phyloP scores from a whole-genome alignment of 2,888 invertebrate genomes.

The Drosophila fulvimacula region DNA sequence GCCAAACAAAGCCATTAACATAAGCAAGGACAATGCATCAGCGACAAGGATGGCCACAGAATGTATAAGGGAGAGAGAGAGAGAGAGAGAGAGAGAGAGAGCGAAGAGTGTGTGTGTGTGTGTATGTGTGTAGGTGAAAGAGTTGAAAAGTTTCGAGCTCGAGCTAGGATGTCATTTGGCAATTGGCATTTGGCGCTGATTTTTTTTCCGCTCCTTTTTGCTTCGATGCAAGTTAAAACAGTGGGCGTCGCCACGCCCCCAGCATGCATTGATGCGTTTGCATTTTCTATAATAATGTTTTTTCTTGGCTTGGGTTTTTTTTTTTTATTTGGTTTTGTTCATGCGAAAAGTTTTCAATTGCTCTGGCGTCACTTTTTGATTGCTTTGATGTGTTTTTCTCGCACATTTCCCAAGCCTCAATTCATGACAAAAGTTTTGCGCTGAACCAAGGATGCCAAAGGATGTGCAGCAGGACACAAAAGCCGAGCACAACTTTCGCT shows the following conservation, averaged over 20 bases:
- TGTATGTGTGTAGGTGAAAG: conserved; percentile 3
- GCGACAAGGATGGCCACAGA: not conserved
- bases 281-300: conserved; percentile 62
- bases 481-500: conserved; percentile 74
- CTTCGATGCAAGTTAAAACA: conserved; percentile 10
- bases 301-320: conserved; percentile 9
- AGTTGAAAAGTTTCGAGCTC: conserved; percentile 1
- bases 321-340: conserved; percentile 37
- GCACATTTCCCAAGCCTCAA: conserved; percentile 78
- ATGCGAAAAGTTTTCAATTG: conserved; percentile 80
- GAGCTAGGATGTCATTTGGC: conserved; percentile 46
- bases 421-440: conserved; percentile 77
- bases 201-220: not conserved
- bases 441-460: conserved; percentile 38
- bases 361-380: conserved; percentile 80
- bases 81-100: not conserved
- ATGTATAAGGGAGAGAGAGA: not conserved
- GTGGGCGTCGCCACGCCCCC: not conserved
- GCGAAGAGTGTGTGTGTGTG: not conserved
- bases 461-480: conserved; percentile 38
- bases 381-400: conserved; percentile 80
- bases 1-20: conserved; percentile 77
- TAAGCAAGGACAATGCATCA: conserved; percentile 42
- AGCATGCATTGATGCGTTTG: conserved; percentile 54
- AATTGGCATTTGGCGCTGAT: conserved; percentile 62